phyloP scores from a whole-genome alignment of 2,888 invertebrate genomes.

The Campopleginae sp. region DNA sequence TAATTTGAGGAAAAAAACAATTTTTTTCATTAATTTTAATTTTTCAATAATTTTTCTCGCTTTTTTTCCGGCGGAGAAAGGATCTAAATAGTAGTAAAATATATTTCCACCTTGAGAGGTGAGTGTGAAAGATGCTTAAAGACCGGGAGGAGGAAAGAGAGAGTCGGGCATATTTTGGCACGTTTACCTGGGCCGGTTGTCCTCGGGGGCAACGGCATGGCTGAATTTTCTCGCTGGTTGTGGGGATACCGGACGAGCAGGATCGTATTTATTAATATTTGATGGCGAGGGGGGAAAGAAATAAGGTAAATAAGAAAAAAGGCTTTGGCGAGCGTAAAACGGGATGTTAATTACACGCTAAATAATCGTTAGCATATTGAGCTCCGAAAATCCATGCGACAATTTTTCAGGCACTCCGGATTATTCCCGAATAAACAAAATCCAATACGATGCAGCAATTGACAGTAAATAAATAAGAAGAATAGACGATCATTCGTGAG shows the following conservation, averaged over 20 bases:
- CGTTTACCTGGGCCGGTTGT: constrained; percentile 46
- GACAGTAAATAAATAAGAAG: not conserved
- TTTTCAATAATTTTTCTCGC: too few species aligned
- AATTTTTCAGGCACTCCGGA: not conserved
- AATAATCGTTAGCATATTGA: constrained; percentile 18
- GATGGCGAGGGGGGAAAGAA: constrained; percentile 9
- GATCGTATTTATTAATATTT: constrained; percentile 41
- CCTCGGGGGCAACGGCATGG: constrained; percentile 25
- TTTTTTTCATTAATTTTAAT: too few species aligned
- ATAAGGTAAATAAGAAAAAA: not conserved
- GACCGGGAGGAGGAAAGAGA: constrained; percentile 1
- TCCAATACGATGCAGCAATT: not conserved
- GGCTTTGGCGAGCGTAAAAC: constrained; percentile 28
- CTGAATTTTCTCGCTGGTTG: constrained; percentile 37
- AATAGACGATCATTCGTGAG: not conserved
- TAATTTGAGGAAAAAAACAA: too few species aligned
- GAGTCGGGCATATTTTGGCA: constrained; percentile 34
- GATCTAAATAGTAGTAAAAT: not conserved
- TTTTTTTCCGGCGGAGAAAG: not conserved
- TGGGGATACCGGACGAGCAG: constrained; percentile 17
- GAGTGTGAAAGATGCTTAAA: not conserved
- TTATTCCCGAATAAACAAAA: not conserved
- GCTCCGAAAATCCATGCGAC: not conserved
- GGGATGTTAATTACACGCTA: constrained; percentile 36
- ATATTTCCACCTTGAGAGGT: not conserved